Conservation (phyloP, 2,797 vertebrate genomes). For the Sebastes diaconus region DNA sequence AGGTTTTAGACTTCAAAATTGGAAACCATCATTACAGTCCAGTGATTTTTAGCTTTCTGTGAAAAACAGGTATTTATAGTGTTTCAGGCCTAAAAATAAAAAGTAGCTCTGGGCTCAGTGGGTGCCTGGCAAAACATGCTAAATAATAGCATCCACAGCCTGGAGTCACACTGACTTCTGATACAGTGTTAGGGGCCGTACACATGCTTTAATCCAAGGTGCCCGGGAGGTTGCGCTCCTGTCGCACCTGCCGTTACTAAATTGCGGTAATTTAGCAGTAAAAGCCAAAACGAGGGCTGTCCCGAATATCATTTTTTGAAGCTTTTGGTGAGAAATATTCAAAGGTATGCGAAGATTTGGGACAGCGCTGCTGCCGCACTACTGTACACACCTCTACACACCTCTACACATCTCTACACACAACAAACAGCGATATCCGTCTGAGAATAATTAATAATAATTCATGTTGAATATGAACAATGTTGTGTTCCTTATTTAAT, state of each 20-base stretch:
- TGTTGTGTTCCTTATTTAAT: too few species aligned
- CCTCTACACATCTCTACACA: too few species aligned
- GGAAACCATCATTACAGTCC: slow-evolving; percentile 12
- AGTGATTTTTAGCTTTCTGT: neutral
- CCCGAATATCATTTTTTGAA: too few species aligned
- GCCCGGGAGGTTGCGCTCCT: neutral
- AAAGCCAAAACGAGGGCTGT: neutral
- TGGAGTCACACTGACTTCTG: neutral
- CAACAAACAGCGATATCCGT: too few species aligned
- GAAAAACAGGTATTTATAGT: neutral
- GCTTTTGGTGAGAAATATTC: too few species aligned
- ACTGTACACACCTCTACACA: too few species aligned
- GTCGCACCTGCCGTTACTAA: neutral
- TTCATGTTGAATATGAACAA: too few species aligned
- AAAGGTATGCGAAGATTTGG: too few species aligned
- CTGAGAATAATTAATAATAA: too few species aligned
- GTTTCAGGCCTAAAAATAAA: slow-evolving; percentile 21
- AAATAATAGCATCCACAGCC: neutral
- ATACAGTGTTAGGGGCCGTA: neutral
- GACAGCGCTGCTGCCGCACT: too few species aligned
- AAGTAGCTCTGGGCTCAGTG: neutral
- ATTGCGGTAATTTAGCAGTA: neutral
- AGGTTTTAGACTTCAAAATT: neutral
- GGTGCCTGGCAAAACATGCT: neutral
- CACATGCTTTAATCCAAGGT: neutral